A percentile compares a stretch with the other conserved stretches of the same genome.
Evolutionary conservation across 2,797 vertebrate genomes (phyloP).

Genomic region (Melopsittacus undulatus): DNA sequence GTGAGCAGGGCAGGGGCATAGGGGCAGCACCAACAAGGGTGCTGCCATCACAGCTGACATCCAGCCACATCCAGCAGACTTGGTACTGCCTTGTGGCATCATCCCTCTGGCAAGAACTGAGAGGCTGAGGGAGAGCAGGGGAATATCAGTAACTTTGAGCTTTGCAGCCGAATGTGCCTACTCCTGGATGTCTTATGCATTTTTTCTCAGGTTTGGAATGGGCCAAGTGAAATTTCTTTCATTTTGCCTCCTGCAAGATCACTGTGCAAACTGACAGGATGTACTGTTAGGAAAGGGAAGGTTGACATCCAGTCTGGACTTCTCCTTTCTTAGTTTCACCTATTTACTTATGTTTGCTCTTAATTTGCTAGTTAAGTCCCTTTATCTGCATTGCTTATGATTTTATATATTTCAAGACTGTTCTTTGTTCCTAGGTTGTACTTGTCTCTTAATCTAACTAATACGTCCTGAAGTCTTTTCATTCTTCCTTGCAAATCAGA

Average conservation of each 20-base stretch:
- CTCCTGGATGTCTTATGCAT: not conserved
- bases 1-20: not conserved
- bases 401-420: not conserved
- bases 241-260: not conserved
- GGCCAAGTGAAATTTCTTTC: not conserved
- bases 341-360: not conserved
- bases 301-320: not conserved
- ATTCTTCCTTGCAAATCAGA: not conserved
- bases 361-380: not conserved
- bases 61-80: not conserved
- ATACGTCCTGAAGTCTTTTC: not conserved
- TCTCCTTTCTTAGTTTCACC: not conserved
- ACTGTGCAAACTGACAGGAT: not conserved
- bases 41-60: too few species aligned
- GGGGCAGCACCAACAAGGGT: not conserved
- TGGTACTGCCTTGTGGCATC: fast-evolving
- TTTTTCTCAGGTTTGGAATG: not conserved
- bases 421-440: not conserved
- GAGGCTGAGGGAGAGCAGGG: not conserved
- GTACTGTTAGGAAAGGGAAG: not conserved
- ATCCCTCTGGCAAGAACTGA: not conserved
- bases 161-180: not conserved
- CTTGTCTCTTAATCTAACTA: not conserved
- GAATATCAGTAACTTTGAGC: not conserved
- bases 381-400: not conserved